Conservation (phyloP, 2,113 vertebrate species). For the Nipponia nippon region DNA sequence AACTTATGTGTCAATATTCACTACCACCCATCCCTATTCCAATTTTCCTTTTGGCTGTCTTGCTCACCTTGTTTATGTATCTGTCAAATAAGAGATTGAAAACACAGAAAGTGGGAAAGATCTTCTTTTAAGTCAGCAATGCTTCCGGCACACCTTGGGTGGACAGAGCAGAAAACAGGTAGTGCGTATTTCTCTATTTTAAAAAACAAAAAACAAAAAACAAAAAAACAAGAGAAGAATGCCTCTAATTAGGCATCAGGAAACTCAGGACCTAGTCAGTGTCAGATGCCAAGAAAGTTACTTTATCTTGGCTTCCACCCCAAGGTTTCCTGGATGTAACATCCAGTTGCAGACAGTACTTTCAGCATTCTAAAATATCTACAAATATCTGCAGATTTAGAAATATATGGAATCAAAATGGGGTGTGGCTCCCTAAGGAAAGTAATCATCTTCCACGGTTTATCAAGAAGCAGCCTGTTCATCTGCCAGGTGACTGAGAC, state of each 20-base stretch:
- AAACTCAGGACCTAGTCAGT: background rate
- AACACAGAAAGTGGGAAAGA: background rate
- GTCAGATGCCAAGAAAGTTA: background rate
- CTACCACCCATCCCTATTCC: background rate
- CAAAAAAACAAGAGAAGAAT: background rate
- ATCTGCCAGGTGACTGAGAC: background rate
- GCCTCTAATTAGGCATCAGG: background rate
- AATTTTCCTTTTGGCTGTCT: background rate
- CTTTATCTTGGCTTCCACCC: background rate
- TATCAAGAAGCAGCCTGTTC: background rate
- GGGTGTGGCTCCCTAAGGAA: background rate
- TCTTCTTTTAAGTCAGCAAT: background rate
- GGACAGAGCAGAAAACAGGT: background rate
- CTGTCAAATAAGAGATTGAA: background rate
- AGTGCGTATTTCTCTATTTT: background rate
- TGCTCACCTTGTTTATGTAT: background rate
- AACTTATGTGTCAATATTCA: background rate
- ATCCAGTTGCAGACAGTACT: background rate
- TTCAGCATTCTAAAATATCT: background rate
- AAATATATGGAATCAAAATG: background rate
- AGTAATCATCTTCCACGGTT: background rate
- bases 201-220: too few species aligned
- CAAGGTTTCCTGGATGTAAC: background rate
- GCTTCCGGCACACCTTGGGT: background rate
- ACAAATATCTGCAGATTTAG: background rate